These are phyloP conservation scores for Macrosoma leucophasiata DNA, from an alignment of 2,888 invertebrate genomes.

Conservation along the genomic window DNA sequence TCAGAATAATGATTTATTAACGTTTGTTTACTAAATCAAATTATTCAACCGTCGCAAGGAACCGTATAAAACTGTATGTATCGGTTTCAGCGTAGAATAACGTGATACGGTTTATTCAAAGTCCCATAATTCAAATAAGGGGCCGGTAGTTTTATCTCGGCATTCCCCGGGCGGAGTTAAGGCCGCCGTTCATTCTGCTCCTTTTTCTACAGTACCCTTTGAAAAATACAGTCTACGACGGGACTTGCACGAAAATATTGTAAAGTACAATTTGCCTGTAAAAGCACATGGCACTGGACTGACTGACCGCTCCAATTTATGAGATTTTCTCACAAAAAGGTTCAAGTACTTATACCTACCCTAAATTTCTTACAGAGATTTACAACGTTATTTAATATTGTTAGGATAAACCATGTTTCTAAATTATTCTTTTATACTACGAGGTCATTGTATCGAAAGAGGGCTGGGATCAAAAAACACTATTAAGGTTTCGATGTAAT, in stretches of 20 bases:
- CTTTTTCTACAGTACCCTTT: conserved; percentile 36
- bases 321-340: conserved; percentile 12
- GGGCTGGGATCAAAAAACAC: too few species aligned
- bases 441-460: too few species aligned
- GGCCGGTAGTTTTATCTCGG: conserved; percentile 46
- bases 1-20: too few species aligned
- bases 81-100: too few species aligned
- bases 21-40: too few species aligned
- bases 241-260: conserved; percentile 37
- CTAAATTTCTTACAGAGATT: too few species aligned
- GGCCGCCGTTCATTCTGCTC: conserved; percentile 43
- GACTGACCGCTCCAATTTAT: conserved; percentile 8
- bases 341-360: conserved; percentile 5
- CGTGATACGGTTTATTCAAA: conserved; percentile 6
- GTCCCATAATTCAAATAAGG: conserved; percentile 47
- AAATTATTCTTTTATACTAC: too few species aligned
- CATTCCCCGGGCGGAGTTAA: conserved; percentile 39
- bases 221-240: conserved; percentile 43
- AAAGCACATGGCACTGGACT: conserved; percentile 9
- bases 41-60: too few species aligned
- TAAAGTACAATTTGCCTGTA: conserved; percentile 44
- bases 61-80: neutral
- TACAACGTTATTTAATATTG: too few species aligned
- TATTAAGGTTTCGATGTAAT: too few species aligned
- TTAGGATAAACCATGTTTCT: too few species aligned